Base-by-base conservation (phyloP, 2,797 vertebrate species). In the Spinibarbus caldwelli region DNA sequence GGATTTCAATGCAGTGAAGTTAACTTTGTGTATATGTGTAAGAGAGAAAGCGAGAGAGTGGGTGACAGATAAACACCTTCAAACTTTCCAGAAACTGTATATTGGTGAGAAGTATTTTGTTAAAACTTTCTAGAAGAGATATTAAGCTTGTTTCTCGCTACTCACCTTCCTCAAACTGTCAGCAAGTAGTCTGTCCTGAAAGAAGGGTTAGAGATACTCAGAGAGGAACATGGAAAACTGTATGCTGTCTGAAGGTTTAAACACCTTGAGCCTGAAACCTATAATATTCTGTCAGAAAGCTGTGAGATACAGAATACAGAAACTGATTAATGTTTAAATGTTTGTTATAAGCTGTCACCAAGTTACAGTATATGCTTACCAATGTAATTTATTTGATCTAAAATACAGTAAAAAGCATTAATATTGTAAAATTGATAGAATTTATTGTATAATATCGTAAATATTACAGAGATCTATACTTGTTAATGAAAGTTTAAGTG, bases 1-100 rank as follows among this genome's bases (percentile, higher is more conserved):
- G 45, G 62, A 68, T 29, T 76, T 41, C 41, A 77, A 84, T 41
- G 59, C 52, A 62, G 17, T 36, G 19, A 78, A 71, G 72, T 54
- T 72, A n/a, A 72, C 66, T 78, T 41, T 36, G 66, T 71, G 29
- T 19, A 34, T 47, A 23, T 5, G 38, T 47, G 41, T 14, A 59
- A 45, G 38, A 78, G 64, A 29, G 36, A 57, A 59, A 43, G 23
- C 9, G 41, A 47, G 64, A 12, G 75, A 72, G 77, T 73, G 67
- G 76, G 67, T 80, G 68, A 70, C 83, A 34, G 36, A 49, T 80
- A 49, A 80, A 80, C 41, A 64, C 11, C 36, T 72, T 79, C 19
- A 64, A 80, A 73, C 76, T 79, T 80, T 80, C 23, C 29, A 49
- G 17, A 79, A 62, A 47, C 75, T 68, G 47, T 17, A 54, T 49